Conservation (phyloP, 2,113 vertebrate species). For the Thomomys bottae region DNA sequence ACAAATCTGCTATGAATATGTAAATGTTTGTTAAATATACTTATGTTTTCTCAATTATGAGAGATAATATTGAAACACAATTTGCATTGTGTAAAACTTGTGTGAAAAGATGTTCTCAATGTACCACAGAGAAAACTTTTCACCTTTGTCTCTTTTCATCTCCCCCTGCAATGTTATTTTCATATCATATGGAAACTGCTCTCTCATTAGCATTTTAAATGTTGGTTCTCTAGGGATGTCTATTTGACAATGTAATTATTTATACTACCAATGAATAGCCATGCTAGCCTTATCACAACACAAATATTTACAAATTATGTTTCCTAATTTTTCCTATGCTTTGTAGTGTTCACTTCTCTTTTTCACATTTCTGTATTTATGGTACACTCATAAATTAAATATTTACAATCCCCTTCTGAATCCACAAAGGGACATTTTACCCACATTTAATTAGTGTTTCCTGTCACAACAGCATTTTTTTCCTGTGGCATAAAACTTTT, state of each 20-base stretch:
- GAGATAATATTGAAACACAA: neutral
- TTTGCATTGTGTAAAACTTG: neutral
- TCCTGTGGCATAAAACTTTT: constrained; percentile 11
- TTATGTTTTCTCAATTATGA: neutral
- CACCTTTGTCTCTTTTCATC: neutral
- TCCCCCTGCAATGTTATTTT: constrained; percentile 18
- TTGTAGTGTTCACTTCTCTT: neutral
- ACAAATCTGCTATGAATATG: neutral
- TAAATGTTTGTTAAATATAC: constrained; percentile 8
- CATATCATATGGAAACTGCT: neutral
- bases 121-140: constrained; percentile 6
- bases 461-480: constrained; percentile 17
- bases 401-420: constrained; percentile 32
- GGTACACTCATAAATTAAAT: neutral
- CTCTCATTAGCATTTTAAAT: constrained; percentile 18
- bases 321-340: neutral
- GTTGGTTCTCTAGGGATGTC: neutral
- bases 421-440: neutral
- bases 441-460: constrained; percentile 23
- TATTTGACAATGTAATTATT: constrained; percentile 34
- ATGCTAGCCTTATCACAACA: constrained; percentile 28
- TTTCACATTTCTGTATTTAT: neutral
- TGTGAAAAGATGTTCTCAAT: neutral
- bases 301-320: constrained; percentile 44
- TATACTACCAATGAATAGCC: neutral